A percentile compares a stretch with the other conserved stretches of the same genome.
Evolutionary conservation across 2,113 vertebrate genomes (phyloP).

Genomic region (Amia ocellicauda): DNA sequence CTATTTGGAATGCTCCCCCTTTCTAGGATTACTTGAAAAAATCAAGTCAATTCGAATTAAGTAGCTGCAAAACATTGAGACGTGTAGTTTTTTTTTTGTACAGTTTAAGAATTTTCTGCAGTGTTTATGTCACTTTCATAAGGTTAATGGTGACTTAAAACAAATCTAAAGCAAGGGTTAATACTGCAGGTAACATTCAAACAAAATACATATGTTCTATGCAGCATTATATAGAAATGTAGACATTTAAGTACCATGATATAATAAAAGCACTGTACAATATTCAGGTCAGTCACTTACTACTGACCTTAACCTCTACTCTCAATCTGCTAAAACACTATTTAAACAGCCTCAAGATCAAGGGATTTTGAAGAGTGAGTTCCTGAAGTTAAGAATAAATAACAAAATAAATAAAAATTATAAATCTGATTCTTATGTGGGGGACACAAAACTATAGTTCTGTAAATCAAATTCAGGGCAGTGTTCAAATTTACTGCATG

Average conservation of each 20-base stretch:
- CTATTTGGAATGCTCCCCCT: conserved; percentile 98
- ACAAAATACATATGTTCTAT: conserved; percentile 21
- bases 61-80: conserved; percentile 99
- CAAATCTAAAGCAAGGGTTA: conserved; percentile 24
- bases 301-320: conserved; percentile 7
- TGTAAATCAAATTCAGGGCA: no score
- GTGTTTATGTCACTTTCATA: conserved; percentile 78
- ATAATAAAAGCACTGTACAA: conserved; percentile 8
- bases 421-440: neutral
- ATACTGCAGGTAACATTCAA: conserved; percentile 31
- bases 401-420: neutral
- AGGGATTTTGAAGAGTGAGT: conserved; percentile 13
- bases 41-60: conserved; percentile 99
- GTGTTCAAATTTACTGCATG: no score
- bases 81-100: conserved; percentile 76
- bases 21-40: conserved; percentile 99
- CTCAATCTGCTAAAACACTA: neutral
- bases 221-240: conserved; percentile 15
- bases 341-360: neutral
- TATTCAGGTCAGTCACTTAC: conserved; percentile 1
- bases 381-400: neutral
- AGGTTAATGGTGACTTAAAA: conserved; percentile 27
- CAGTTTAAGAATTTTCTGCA: conserved; percentile 80
- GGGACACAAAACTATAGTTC: no score
- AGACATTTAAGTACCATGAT: conserved; percentile 16